A percentile compares a stretch with the other conserved stretches of the same genome.
These are phyloP conservation scores for Alces alces DNA, from an alignment of 2,113 vertebrate genomes.

Conservation along the genomic window DNA sequence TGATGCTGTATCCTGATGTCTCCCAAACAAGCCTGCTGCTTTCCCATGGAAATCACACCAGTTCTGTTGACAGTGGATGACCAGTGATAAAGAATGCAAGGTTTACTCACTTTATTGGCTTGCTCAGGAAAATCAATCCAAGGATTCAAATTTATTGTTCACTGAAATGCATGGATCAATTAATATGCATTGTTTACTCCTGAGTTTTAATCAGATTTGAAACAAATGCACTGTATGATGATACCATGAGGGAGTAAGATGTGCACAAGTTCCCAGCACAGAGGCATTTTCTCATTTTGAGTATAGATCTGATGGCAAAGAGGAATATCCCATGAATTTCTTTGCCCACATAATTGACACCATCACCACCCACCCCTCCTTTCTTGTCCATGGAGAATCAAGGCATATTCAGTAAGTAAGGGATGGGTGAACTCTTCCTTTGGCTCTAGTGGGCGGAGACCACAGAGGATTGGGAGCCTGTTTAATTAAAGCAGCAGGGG, in stretches of 20 bases:
- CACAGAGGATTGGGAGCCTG: not conserved
- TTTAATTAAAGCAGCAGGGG: not conserved
- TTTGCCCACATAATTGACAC: not conserved
- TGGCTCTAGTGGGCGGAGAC: not conserved
- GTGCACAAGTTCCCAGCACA: not conserved
- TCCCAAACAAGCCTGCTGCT: conserved; percentile 32
- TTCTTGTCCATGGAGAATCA: not conserved
- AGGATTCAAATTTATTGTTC: conserved; percentile 65
- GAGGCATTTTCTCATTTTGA: not conserved
- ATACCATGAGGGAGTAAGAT: not conserved
- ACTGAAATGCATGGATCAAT: conserved; percentile 71
- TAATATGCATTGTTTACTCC: conserved; percentile 65
- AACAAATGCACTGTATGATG: conserved; percentile 52
- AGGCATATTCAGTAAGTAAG: not conserved
- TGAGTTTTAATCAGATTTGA: conserved; percentile 62
- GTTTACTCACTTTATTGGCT: conserved; percentile 72
- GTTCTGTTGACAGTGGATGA: conserved; percentile 50
- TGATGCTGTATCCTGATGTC: not conserved
- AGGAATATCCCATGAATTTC: not conserved
- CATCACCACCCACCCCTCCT: not conserved
- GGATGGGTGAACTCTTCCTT: not conserved
- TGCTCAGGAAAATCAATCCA: conserved; percentile 71
- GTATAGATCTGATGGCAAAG: not conserved
- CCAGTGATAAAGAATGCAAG: conserved; percentile 72
- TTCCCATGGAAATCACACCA: conserved; percentile 38